Percentiles rank a stretch among this genome's conserved stretches.
phyloP scores from a whole-genome alignment of 2,113 vertebrate species.

The Indicator indicator region DNA sequence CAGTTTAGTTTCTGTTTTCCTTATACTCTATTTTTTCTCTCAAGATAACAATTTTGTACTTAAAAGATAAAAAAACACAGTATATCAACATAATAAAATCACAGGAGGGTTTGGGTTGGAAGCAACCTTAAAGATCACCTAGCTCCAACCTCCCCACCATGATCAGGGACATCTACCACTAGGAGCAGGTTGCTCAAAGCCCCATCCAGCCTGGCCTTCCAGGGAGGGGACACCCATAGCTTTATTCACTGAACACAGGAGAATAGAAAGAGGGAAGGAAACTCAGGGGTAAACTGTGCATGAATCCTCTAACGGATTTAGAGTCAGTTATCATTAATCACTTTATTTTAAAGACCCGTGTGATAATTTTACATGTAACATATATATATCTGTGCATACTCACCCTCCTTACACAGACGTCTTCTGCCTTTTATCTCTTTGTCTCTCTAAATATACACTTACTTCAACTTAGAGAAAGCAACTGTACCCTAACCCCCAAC shows the following conservation, averaged over 20 bases:
- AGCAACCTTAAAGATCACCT: background rate
- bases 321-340: background rate
- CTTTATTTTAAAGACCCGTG: background rate
- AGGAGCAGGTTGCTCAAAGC: background rate
- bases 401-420: background rate
- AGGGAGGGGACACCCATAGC: background rate
- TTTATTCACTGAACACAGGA: background rate
- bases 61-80: background rate
- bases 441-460: background rate
- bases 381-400: background rate
- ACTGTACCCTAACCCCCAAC: background rate
- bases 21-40: background rate
- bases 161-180: background rate
- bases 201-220: background rate
- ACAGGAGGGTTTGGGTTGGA: background rate
- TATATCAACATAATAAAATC: background rate
- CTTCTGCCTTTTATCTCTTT: background rate
- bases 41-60: background rate
- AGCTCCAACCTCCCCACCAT: too few relatives aligned
- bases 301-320: background rate
- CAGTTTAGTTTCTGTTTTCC: background rate
- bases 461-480: background rate
- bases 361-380: background rate
- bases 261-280: background rate
- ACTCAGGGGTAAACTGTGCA: background rate